Base-by-base conservation (phyloP, 64 coral and sea anemone genomes). In the Acropora tenuis region DNA sequence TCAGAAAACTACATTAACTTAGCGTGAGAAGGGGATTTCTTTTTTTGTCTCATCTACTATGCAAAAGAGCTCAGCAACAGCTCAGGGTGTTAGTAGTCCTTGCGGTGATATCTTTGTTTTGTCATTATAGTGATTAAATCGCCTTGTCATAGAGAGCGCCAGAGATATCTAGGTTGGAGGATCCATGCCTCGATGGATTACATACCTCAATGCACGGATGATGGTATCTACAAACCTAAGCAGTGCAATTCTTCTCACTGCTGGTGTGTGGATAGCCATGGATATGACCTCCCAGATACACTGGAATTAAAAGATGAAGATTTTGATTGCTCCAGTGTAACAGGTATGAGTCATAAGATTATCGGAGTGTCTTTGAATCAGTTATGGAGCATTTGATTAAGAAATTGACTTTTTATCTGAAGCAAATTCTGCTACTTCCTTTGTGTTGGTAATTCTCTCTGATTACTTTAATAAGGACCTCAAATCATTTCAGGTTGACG, bases 181-280 rank as follows among this genome's bases (percentile, higher is more conserved):
- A 75, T 82, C 41, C 75, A 69, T 20, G 46, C 46, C 1, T 61
- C 55, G 16, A 48, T 52, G 6, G 73, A 74, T 13, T 92, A 78
- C 53, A 30, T 87, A 53, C 91, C 91, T 79, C 53, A 47, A 10
- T 92, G 91, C 44, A 17, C 55, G 43, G 59, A 78, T 12, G 91
- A 92, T 80, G 91, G 91, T 41, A 77, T 60, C 2, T 92, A 83
- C 73, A 77, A 92, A 19, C 91, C 91, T 41, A 60, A 79, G 8
- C 91, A 92, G 83, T 92, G 91, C 47, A 65, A 83, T 8, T 49
- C 75, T 17, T 72, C 91, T 59, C 83, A 92, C 15, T 92, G 91
- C 55, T 92, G 91, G 91, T 92, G 91, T 72, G 91, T 92, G 18
- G 91, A 92, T 52, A 67, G 75, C 48, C 79, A 92, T 79, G 91